A percentile compares a stretch with the other conserved stretches of the same genome.
Evolutionary conservation across 2,113 vertebrate genomes (phyloP).

Genomic region (Engraulis encrasicolus): DNA sequence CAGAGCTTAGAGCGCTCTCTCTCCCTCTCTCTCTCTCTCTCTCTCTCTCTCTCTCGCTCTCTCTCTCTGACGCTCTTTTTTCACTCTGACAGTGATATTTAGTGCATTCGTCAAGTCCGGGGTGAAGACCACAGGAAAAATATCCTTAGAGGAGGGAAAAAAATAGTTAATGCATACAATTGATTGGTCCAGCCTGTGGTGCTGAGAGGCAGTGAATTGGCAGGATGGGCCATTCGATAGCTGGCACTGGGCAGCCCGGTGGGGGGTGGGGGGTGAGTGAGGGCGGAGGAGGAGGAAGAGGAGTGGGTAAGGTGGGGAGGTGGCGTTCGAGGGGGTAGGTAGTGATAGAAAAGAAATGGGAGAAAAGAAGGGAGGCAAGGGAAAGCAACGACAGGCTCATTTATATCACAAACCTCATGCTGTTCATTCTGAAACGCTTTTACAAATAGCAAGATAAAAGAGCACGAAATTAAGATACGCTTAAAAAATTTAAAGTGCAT

Average conservation of each 20-base stretch:
- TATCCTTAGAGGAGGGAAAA: background rate
- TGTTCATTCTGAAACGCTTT: background rate
- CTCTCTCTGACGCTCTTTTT: background rate
- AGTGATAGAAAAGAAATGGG: too few relatives aligned
- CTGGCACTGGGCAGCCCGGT: background rate
- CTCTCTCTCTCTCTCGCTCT: too few relatives aligned
- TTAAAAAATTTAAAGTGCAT: too few relatives aligned
- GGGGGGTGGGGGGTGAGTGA: background rate
- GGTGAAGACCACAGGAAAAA: background rate
- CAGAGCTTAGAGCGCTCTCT: too few relatives aligned
- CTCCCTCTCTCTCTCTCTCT: too few relatives aligned
- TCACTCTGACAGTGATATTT: background rate
- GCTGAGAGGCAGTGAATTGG: background rate
- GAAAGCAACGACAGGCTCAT: background rate
- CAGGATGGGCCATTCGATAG: background rate
- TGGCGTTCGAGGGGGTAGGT: background rate
- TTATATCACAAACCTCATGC: background rate
- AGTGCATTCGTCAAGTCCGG: background rate
- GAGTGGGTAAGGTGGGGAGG: background rate
- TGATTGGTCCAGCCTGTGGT: background rate
- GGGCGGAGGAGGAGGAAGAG: background rate
- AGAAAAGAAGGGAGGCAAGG: background rate
- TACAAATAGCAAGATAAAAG: background rate
- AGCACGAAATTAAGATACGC: background rate
- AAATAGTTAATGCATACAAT: conserved; percentile 12